Evolutionary conservation across 2,113 vertebrate species (phyloP), one percentile per base, ranked within the genome.

Genomic region (Aphelocoma coerulescens): DNA sequence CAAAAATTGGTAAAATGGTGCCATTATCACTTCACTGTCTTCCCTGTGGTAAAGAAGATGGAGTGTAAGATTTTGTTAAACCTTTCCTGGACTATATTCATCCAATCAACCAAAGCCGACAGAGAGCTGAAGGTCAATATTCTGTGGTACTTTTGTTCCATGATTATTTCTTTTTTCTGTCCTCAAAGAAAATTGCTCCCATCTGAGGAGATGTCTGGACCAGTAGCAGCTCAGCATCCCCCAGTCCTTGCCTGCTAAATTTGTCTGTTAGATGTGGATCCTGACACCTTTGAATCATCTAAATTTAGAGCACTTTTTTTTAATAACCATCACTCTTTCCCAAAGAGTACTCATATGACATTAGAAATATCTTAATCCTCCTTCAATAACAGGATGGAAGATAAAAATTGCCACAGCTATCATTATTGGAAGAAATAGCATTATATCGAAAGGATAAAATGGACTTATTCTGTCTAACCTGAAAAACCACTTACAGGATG

Each of bases 361-460:
- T 94, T 88, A 94, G 75, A 95, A 96, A 88, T 93, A 92, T 95
- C 92, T 86, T 97, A 96, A 96, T 96, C 93, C 39, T 77, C 48
- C 79, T 84, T 95, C 88, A 94, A 19, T 95, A 97, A 92, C 59
- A 72, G 90, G 93, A 92, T 63, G 72, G 82, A 61, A 94, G 57
- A 71, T 77, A 86, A 62, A 96, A 96, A 94, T 91, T 95, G 88
- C 88, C 54, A 51, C 20, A 77, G 71, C 65, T 94, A 57, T 94
- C 88, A 72, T 92, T 94, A 95, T 66, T 84, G 90, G 75, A 84
- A 96, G 79, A 96, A 96, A 93, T 75, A 86, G 49, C 73, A 72
- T 95, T 92, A 77, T 93, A 91, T 63, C 69, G 81, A 85, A 93
- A 95, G 91, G 85, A 66, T 94, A 52, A 93, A 95, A 92, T 91